Percentiles rank a stretch among this genome's conserved stretches.
Conservation (phyloP, 2,888 invertebrate species). For the Pandemis heparana region DNA sequence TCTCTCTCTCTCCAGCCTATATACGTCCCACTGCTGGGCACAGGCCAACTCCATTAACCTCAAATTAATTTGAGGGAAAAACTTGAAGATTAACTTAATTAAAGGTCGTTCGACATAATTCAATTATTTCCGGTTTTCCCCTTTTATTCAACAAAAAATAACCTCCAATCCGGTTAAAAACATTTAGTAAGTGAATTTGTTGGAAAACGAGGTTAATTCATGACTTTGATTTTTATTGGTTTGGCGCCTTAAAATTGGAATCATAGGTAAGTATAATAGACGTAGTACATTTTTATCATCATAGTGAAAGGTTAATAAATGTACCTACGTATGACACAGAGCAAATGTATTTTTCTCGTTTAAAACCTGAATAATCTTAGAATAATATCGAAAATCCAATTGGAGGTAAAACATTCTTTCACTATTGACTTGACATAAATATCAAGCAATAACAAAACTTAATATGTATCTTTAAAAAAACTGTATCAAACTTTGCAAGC, state of each 20-base stretch:
- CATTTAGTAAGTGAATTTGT: neutral
- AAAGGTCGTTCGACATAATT: constrained; percentile 11
- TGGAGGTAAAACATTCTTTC: no score
- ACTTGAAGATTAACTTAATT: neutral
- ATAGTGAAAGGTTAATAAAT: neutral
- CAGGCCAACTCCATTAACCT: no score
- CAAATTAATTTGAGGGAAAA: neutral
- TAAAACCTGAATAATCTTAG: no score
- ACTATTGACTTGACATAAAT: no score
- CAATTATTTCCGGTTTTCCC: constrained; percentile 5
- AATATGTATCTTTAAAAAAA: no score
- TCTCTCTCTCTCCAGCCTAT: no score
- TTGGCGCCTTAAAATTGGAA: neutral
- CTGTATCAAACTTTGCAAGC: no score
- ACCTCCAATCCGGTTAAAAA: neutral
- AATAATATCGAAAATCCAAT: no score
- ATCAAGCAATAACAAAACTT: no score
- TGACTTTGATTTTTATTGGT: neutral
- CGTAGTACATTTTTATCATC: neutral
- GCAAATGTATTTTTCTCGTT: no score
- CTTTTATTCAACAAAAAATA: constrained; percentile 9
- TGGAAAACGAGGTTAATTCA: neutral
- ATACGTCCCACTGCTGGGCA: no score
- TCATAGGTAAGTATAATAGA: no score
- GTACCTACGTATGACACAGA: neutral